Evolutionary conservation across 2,113 vertebrate genomes (phyloP), one percentile per base, ranked within the genome.

Genomic region (Bubalus kerabau): DNA sequence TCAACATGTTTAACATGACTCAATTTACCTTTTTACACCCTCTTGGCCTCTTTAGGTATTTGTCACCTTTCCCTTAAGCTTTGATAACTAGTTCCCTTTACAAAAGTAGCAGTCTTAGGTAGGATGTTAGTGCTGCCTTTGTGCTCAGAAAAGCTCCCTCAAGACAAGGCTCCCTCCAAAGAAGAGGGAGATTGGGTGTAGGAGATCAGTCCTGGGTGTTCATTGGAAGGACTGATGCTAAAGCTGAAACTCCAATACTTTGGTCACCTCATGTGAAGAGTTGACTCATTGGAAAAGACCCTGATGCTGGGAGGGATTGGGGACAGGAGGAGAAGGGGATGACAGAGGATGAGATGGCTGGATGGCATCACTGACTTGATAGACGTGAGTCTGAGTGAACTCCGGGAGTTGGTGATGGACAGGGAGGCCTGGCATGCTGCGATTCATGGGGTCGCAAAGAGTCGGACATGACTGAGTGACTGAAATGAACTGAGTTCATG

Each of bases 401-500:
- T 60, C 59, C 0, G 2, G 59, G 59, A 60, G 26, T 3, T 60
- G 59, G 26, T 60, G 5, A 60, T 60, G 59, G 26, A 30, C 26
- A 60, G 59, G 12, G 26, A 60, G 26, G 26, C 26, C 59, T 60
- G 26, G 26, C 0, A 11, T 60, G 59, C 59, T 60, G 26, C 5
- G 2, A 30, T 60, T 60, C 26, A 60, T 30, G 59, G 59, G 59
- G 26, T 60, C 13, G 1, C 28, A 60, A 30, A 60, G 59, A 60
- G 59, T 60, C 0, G 0, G 59, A 15, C 28, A 60, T 12, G 2
- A 60, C 28, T 60, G 59, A 60, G 59, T 12, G 0, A 6, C 59
- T 28, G 59, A 60, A 60, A 13, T 30, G 26, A 60, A 60, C 26
- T 30, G 46, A 36, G 26, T 85, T 90, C 52, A 76, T 40, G 36